Percentiles rank a stretch among this genome's conserved stretches.
These are phyloP conservation scores for Cheilosia variabilis DNA, from an alignment of 2,888 invertebrate species.

Conservation along the genomic window DNA sequence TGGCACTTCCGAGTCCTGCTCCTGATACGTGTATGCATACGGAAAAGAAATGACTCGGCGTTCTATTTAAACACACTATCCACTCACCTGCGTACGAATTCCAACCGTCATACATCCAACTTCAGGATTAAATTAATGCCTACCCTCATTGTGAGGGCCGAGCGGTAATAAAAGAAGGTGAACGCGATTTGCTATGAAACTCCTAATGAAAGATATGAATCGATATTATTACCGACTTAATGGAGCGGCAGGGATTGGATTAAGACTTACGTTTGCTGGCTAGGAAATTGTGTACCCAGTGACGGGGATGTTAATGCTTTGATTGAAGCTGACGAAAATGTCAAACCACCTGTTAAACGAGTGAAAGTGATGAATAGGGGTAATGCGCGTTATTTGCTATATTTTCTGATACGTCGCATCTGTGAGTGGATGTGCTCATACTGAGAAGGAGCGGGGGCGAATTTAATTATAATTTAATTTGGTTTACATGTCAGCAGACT, in stretches of 20 bases:
- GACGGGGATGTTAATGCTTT: conserved; percentile 59
- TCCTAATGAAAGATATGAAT: conserved; percentile 65
- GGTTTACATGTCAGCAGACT: no score
- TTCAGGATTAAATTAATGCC: conserved; percentile 40
- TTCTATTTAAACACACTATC: conserved; percentile 34
- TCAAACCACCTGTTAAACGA: conserved; percentile 57
- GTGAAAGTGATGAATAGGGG: conserved; percentile 45
- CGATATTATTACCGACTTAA: conserved; percentile 70
- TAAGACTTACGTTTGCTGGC: conserved; percentile 66
- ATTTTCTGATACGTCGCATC: conserved; percentile 32
- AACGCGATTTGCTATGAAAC: conserved; percentile 43
- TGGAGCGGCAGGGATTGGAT: conserved; percentile 72
- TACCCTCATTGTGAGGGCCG: conserved; percentile 19
- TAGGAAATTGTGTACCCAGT: conserved; percentile 60
- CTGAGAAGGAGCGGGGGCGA: no score
- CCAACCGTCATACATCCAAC: conserved; percentile 3
- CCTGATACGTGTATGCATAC: conserved; percentile 20
- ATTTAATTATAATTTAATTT: no score
- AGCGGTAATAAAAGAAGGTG: conserved; percentile 31
- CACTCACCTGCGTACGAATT: not conserved
- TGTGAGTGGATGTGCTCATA: conserved; percentile 18
- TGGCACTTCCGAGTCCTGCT: conserved; percentile 39
- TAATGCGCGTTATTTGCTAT: conserved; percentile 22
- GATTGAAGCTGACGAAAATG: conserved; percentile 69
- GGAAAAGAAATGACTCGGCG: conserved; percentile 46